Evolutionary conservation across 2,888 invertebrate species (phyloP).

Genomic region (Phortica okadai): DNA sequence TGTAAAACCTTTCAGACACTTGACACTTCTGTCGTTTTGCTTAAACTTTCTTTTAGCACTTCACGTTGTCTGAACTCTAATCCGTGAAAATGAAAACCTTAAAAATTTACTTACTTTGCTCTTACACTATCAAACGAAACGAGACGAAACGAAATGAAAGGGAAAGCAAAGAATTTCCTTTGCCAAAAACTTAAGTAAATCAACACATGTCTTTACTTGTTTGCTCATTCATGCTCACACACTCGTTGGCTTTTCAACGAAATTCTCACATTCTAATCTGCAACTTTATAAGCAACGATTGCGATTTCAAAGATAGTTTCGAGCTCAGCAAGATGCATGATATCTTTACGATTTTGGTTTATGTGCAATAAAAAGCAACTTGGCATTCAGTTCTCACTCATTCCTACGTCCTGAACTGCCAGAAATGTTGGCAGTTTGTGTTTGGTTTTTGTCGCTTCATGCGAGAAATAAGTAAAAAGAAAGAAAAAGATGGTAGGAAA

Average conservation of each 20-base stretch:
- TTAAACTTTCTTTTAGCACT: too few species aligned
- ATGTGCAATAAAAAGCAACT: conserved; percentile 57
- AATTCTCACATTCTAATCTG: neutral
- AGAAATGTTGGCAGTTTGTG: neutral
- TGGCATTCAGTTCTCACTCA: conserved; percentile 3
- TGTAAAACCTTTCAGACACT: too few species aligned
- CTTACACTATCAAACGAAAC: too few species aligned
- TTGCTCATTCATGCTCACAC: neutral
- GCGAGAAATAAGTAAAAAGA: neutral
- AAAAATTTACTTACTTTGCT: too few species aligned
- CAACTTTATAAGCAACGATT: neutral
- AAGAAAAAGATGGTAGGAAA: neutral
- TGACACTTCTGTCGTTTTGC: too few species aligned
- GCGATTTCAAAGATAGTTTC: conserved; percentile 2
- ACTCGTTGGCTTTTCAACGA: neutral
- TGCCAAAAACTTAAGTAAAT: too few species aligned
- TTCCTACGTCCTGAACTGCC: too few species aligned
- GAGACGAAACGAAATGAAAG: too few species aligned
- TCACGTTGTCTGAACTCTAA: too few species aligned
- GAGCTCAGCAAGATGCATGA: conserved; percentile 44
- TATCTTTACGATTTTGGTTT: conserved; percentile 70
- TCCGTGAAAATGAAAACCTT: too few species aligned
- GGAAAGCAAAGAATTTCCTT: too few species aligned
- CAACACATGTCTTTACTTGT: neutral
- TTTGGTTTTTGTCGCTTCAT: neutral